Conservation (phyloP, 2,797 vertebrate species). For the Arremon brunneinucha region DNA sequence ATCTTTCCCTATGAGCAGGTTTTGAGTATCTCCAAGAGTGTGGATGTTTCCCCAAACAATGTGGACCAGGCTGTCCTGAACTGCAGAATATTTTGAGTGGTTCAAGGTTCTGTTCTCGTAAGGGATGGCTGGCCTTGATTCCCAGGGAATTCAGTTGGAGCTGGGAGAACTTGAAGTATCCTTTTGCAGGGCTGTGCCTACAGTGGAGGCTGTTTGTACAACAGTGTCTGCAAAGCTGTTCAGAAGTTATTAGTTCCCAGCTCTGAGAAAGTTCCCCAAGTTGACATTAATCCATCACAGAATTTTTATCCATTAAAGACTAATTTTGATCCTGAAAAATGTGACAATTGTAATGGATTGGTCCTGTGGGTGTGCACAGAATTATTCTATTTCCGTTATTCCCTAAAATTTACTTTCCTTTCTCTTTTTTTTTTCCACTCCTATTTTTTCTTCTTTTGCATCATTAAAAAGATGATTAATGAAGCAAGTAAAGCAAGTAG, state of each 20-base stretch:
- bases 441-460: slow-evolving; percentile 29
- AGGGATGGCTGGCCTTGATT: background rate
- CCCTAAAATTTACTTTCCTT: background rate
- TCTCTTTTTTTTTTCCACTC: background rate
- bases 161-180: background rate
- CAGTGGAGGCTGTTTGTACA: background rate
- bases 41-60: background rate
- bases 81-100: background rate
- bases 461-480: slow-evolving; percentile 52
- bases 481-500: slow-evolving; percentile 13
- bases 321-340: slow-evolving; percentile 22
- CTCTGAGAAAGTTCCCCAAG: background rate
- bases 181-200: background rate
- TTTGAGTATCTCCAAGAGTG: background rate
- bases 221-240: background rate
- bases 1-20: background rate
- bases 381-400: slow-evolving; percentile 6
- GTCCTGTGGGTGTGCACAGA: background rate
- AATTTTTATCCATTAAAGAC: slow-evolving; percentile 15
- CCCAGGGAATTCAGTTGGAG: background rate
- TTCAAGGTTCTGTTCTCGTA: background rate
- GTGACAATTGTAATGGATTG: background rate
- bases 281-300: background rate
- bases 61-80: background rate
- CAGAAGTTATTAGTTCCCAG: background rate